These are phyloP conservation scores for Rhinoderma darwinii DNA, from an alignment of 2,113 vertebrate genomes.

Conservation along the genomic window DNA sequence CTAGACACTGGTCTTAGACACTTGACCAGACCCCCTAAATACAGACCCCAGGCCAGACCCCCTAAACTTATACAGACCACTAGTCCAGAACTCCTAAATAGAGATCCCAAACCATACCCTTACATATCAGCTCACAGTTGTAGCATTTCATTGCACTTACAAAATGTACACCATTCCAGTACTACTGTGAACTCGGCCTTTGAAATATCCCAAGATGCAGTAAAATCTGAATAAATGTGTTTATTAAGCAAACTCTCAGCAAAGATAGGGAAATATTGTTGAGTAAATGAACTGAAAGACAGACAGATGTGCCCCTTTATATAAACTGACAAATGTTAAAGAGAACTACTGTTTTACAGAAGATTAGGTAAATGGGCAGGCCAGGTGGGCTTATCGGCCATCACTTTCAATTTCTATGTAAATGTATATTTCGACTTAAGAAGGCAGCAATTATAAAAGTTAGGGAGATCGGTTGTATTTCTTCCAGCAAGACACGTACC, in stretches of 20 bases:
- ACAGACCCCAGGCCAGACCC: no score
- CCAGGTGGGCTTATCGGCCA: constrained; percentile 49
- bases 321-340: constrained; percentile 14
- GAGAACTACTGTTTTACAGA: constrained; percentile 33
- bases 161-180: neutral
- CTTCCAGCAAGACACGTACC: constrained; percentile 38
- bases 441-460: constrained; percentile 57
- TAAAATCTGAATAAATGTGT: neutral
- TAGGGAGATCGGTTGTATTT: constrained; percentile 41
- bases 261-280: neutral
- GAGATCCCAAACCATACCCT: no score
- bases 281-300: neutral
- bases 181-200: neutral
- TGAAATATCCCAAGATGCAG: neutral
- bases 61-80: no score
- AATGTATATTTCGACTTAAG: constrained; percentile 50
- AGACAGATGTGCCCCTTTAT: neutral
- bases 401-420: constrained; percentile 58
- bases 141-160: no score
- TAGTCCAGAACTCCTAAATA: no score
- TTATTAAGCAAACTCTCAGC: neutral
- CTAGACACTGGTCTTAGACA: no score
- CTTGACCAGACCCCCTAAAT: no score
- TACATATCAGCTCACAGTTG: no score
- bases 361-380: constrained; percentile 18